A percentile compares a stretch with the other conserved stretches of the same genome.
Conservation (phyloP, 2,888 invertebrate species). For the Matsumyia berberina region DNA sequence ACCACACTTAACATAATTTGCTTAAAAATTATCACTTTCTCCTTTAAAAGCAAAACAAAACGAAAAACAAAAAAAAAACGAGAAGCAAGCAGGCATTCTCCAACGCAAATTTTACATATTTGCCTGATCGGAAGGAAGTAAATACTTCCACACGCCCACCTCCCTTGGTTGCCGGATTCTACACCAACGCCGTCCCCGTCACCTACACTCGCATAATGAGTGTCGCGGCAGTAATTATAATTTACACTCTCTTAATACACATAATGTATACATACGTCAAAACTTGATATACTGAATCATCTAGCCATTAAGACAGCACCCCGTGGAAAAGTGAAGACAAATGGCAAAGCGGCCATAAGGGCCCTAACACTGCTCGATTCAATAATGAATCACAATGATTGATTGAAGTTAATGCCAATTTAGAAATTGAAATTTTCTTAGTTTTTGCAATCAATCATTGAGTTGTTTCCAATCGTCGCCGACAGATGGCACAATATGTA, state of each 20-base stretch:
- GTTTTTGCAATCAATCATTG: conserved; percentile 10
- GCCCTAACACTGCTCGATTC: background rate
- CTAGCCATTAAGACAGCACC: conserved; percentile 34
- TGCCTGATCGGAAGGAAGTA: conserved; percentile 69
- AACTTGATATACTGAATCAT: conserved; percentile 58
- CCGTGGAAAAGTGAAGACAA: conserved; percentile 13
- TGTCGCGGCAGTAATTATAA: conserved; percentile 49
- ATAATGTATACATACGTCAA: conserved; percentile 31
- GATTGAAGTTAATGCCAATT: conserved; percentile 15
- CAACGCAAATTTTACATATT: conserved; percentile 52
- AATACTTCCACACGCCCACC: conserved; percentile 56
- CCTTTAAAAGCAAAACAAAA: conserved; percentile 43
- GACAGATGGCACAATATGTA: conserved; percentile 21
- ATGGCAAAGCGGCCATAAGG: conserved; percentile 3
- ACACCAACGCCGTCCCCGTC: background rate
- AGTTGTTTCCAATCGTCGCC: background rate
- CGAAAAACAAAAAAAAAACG: conserved; percentile 13
- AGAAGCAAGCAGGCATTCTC: conserved; percentile 28
- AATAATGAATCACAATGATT: conserved; percentile 19
- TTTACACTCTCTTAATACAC: conserved; percentile 33
- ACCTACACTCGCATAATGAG: background rate
- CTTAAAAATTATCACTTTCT: conserved; percentile 54
- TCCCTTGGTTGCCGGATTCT: conserved; percentile 6
- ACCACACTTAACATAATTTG: conserved; percentile 13
- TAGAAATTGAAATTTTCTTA: conserved; percentile 23